Evolutionary conservation across 2,888 invertebrate species (phyloP), one percentile per base, ranked within the genome.

Genomic region (Drosophila helvetica): DNA sequence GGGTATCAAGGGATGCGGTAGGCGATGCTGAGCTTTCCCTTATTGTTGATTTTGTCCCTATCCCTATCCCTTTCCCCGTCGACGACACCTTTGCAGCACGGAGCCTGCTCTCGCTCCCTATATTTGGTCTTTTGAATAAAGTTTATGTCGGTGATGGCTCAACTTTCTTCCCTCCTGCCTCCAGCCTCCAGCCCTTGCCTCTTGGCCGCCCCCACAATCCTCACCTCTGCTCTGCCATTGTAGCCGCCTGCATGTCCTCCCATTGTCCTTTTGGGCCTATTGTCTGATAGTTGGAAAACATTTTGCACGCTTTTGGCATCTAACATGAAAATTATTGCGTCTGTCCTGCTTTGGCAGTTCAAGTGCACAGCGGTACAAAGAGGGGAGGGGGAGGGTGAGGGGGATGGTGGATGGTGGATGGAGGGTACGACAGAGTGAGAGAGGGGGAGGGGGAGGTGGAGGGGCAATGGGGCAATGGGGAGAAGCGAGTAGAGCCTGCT

Each of bases 41-140:
- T 7, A n/a, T 38, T 78, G 85, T 60, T 47, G 61, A 60, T 61
- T 67, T 64, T 50, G 50, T 65, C 51, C 66, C 58, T 43, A 55
- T 56, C 42, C 46, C 38, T 57, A 55, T 56, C 42, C 46, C 38
- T 57, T 56, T 12, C 56, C 30, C 51, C 15, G 18, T 18, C 19
- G 19, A 27, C 51, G 27, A 50, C 19, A 43, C 50, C 54, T 66
- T 55, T 50, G 43, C 52, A n/a, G 15, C 6, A 18, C 22, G 30
- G 27, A 3, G 15, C 10, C 27, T 17, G 3, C 5, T 15, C 25
- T 25, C 50, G 27, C 27, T 25, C 12, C 7, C 46, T 10, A 12
- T 47, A 38, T 25, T 46, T 56, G 25, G n/a, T 43, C 48, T 38
- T 54, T 48, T 66, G 54, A 54, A 48, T 25, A 67, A 43, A 67